Base-by-base conservation (phyloP, 2,888 invertebrate species). In the Synergus umbraculus region DNA sequence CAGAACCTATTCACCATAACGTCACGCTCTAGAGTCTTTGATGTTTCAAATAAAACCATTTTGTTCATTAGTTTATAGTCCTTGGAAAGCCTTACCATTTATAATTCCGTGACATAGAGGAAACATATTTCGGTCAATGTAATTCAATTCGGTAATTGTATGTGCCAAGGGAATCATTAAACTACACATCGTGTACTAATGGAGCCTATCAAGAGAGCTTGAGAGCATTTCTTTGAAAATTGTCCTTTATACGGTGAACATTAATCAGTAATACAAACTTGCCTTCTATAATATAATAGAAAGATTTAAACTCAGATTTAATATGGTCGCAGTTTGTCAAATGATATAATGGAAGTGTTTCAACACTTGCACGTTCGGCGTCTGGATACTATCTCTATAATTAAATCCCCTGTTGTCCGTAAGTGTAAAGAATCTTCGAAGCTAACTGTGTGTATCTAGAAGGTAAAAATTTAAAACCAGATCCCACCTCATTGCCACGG, bases 391-490 rank as follows among this genome's bases (percentile, higher is more conserved):
- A 49, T 69, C 15, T 22, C n/a, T 49, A 73, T 73, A 46, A 73
- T 73, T 46, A 73, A 73, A 73, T 73, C 69, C 37, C 49, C 46
- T 73, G 49, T 77, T 49, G 44, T 66, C 13, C 18, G 29, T 41
- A 43, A 77, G 44, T 77, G 77, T 64, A 66, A 37, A 76, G 63
- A 13, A 29, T 37, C 66, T 49, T 8, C 29, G n/a, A 64, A 46
- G 49, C 41, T 67, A 63, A 49, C 49, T 54, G 41, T 54, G 15
- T 90, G 87, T 90, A 89, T 89, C 84, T 86, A 88, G 88, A 88
- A 81, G 80, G 81, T 83, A 87, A 89, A 89, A 88, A 88, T 88
- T 86, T 83, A 87, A 90, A 90, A 90, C 90, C 89, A 89, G 89
- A 90, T 90, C 85, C 85, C 76, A 80, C 79, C 58, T 77, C 67